Base-by-base conservation (phyloP, 2,797 vertebrate genomes). In the Sardinella longiceps region DNA sequence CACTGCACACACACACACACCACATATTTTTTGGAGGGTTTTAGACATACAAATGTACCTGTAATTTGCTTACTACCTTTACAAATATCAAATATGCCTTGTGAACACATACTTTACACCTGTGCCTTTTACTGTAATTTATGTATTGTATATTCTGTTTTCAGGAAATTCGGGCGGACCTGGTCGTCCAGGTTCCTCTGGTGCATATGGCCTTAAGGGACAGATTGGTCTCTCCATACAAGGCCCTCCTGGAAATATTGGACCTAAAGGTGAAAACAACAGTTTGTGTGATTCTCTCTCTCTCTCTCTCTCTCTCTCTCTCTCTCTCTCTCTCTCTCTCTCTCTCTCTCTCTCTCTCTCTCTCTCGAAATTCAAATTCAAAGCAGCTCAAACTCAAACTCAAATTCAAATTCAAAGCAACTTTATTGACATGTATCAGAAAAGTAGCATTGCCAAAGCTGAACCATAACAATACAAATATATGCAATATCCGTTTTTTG, bases 171-270 rank as follows among this genome's bases (percentile, higher is more conserved):
- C 82, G 0, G 95, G 95, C 82, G 23, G 0, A 33, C 70, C 23
- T 81, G 95, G 95, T 37, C 0, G 1, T 70, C 88, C 28, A 46
- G 95, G 95, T 53, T 43, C 18, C 25, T 25, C 80, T 0, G 95
- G 95, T 81, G 88, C 18, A 1, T 88, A 45, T 43, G 95, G 95
- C 33, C 48, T 66, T 66, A 92, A 89, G 63, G 95, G 95, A 51
- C 84, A 91, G 10, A 70, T 66, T 6, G 95, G 95, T 11, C 83
- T 84, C 33, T 91, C 91, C 53, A 43, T 92, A 14, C 89, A 85
- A 82, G 94, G 94, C 1, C 88, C 86, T 18, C 89, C 60, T 80
- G 95, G 95, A 39, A 83, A 81, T 25, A 66, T 82, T 5, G 95
- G 95, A 63, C 30, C 74, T 80, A 94, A 93, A 94, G 95, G 95